These are phyloP conservation scores for Stenotaenia linearis DNA, from an alignment of 2,888 invertebrate genomes.

Conservation along the genomic window DNA sequence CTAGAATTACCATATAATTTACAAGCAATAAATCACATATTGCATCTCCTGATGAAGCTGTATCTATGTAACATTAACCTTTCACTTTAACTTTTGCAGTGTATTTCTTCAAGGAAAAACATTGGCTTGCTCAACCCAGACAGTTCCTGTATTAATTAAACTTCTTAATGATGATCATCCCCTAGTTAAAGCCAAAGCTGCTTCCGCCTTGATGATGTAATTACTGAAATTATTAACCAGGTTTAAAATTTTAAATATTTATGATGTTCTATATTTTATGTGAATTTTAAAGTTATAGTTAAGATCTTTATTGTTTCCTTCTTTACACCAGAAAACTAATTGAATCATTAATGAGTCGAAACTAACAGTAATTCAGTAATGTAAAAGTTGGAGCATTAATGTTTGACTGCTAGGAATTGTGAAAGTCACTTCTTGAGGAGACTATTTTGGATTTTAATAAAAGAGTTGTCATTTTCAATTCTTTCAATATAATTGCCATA, in stretches of 20 bases:
- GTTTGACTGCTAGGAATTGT: no score
- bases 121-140: not conserved
- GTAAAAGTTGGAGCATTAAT: not conserved
- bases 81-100: not conserved
- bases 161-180: not conserved
- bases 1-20: no score
- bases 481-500: no score
- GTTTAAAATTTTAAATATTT: not conserved
- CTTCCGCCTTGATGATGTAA: slow-evolving; percentile 1
- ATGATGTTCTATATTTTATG: not conserved
- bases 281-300: not conserved
- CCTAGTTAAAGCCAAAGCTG: not conserved
- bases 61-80: not conserved
- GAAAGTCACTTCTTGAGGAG: no score
- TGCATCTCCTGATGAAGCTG: no score
- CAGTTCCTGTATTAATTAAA: not conserved
- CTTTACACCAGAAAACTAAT: not conserved
- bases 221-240: not conserved
- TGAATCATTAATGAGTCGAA: not conserved
- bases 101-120: not conserved
- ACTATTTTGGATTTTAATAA: no score
- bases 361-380: not conserved
- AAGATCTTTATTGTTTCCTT: not conserved
- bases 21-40: no score
- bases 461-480: no score